Percentiles rank a stretch among this genome's conserved stretches.
These are phyloP conservation scores for Zaprionus capensis DNA, from an alignment of 1,140 invertebrate species.

Conservation along the genomic window DNA sequence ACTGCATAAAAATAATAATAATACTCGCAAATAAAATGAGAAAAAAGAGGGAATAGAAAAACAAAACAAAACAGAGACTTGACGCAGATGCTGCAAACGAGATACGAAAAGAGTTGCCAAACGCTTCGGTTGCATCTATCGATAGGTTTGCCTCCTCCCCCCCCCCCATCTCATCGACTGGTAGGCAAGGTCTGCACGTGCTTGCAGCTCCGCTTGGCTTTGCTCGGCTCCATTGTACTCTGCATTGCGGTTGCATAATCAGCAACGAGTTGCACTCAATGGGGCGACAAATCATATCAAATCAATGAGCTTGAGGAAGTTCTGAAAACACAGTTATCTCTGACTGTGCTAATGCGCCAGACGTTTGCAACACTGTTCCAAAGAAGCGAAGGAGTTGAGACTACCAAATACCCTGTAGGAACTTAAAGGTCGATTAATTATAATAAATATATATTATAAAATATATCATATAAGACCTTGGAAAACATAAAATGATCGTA, in stretches of 20 bases:
- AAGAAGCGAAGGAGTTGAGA: not conserved
- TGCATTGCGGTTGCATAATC: conserved; percentile 58
- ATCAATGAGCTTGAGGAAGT: conserved; percentile 25
- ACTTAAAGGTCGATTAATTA: too few relatives aligned
- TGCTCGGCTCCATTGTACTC: conserved; percentile 53
- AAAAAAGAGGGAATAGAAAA: conserved; percentile 46
- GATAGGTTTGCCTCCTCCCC: conserved; percentile 16
- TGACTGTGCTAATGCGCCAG: not conserved
- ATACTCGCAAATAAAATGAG: conserved; percentile 66
- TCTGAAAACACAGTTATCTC: not conserved
- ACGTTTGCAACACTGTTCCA: conserved; percentile 1
- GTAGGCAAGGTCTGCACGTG: conserved; percentile 75
- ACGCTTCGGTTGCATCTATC: conserved; percentile 37
- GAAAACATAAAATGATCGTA: too few relatives aligned
- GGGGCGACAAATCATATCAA: conserved; percentile 69
- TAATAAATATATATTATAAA: too few relatives aligned
- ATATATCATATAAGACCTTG: too few relatives aligned
- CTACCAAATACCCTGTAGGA: not conserved
- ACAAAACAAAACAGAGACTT: conserved; percentile 53
- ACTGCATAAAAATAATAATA: conserved; percentile 71
- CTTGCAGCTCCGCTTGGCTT: conserved; percentile 48
- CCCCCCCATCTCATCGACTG: not conserved
- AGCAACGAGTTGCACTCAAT: conserved; percentile 43
- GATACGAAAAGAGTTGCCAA: conserved; percentile 69
- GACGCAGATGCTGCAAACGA: conserved; percentile 62